phyloP scores from a whole-genome alignment of 2,797 vertebrate genomes.

The Tapera naevia region DNA sequence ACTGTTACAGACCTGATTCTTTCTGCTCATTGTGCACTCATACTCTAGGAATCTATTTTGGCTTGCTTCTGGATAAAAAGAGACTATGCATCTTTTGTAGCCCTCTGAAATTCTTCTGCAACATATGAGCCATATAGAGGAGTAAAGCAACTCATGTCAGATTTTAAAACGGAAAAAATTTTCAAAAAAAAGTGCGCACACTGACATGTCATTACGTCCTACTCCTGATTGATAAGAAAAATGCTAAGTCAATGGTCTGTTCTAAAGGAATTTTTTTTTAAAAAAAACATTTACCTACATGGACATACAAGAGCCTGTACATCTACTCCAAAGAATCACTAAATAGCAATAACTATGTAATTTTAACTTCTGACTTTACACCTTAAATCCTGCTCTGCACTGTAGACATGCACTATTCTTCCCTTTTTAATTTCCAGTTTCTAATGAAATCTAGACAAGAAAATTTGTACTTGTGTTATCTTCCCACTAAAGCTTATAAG shows the following conservation, averaged over 20 bases:
- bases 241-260: background rate
- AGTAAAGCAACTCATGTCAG: background rate
- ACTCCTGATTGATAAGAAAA: background rate
- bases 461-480: background rate
- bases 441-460: background rate
- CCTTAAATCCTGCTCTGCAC: background rate
- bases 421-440: background rate
- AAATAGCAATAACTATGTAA: background rate
- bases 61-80: background rate
- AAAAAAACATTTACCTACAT: background rate
- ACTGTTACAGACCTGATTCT: background rate
- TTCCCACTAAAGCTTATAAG: background rate
- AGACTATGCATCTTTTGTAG: background rate
- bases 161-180: background rate
- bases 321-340: background rate
- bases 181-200: background rate
- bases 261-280: background rate
- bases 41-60: background rate
- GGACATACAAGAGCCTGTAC: background rate
- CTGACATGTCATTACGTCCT: background rate
- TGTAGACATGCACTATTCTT: background rate
- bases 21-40: background rate
- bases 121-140: background rate
- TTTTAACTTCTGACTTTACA: background rate
- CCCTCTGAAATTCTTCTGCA: background rate